Percentiles rank a stretch among this genome's conserved stretches.
These are phyloP conservation scores for Nestor notabilis DNA, from an alignment of 2,113 vertebrate genomes.

Conservation along the genomic window DNA sequence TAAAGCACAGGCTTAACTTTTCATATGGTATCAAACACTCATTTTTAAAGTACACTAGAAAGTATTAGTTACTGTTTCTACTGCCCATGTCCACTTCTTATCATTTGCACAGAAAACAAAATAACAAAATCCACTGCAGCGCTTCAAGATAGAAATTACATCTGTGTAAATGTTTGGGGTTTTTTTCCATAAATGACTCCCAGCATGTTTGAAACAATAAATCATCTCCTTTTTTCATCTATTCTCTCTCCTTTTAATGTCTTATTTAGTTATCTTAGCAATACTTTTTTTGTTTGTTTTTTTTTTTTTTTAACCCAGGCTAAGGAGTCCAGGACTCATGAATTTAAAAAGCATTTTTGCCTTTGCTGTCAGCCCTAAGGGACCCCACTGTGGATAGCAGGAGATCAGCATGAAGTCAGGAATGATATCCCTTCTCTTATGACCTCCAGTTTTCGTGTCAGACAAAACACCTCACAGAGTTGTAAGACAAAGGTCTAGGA, in stretches of 20 bases:
- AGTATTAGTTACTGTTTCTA: background rate
- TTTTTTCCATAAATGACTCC: background rate
- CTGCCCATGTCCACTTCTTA: background rate
- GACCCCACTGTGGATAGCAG: background rate
- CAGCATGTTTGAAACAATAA: background rate
- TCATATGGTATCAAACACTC: background rate
- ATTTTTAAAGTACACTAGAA: background rate
- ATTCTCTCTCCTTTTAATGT: background rate
- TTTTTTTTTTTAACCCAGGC: background rate
- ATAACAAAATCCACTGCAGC: background rate
- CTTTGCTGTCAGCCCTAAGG: background rate
- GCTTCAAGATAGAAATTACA: background rate
- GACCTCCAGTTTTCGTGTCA: slow-evolving; percentile 26
- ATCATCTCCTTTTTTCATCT: background rate
- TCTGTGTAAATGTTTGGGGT: background rate
- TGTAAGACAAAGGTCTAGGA: slow-evolving; percentile 23
- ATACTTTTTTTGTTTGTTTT: background rate
- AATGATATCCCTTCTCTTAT: background rate
- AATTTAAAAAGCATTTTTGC: background rate
- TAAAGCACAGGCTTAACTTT: background rate
- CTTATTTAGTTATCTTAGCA: background rate
- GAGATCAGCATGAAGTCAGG: background rate
- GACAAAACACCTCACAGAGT: background rate
- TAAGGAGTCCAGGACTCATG: background rate
- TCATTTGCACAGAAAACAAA: background rate